phyloP scores from a whole-genome alignment of 1,140 invertebrate species.

The Drosophila suzukii region DNA sequence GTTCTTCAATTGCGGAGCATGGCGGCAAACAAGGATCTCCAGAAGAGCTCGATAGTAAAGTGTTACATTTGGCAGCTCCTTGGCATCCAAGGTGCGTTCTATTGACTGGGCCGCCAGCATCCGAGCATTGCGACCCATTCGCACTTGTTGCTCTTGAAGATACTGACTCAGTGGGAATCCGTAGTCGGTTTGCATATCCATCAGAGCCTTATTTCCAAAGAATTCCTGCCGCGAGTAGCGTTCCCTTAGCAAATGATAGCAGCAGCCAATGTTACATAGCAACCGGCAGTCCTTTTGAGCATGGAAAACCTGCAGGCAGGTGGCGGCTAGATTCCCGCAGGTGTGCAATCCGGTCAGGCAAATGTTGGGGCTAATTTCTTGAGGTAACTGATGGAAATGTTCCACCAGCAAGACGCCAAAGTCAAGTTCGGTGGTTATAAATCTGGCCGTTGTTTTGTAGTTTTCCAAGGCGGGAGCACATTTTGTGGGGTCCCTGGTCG shows the following conservation, averaged over 20 bases:
- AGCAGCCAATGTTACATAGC: conserved; percentile 94
- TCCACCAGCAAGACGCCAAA: conserved; percentile 85
- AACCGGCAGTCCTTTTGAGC: conserved; percentile 86
- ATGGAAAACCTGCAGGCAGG: conserved; percentile 90
- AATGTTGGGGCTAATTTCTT: conserved; percentile 75
- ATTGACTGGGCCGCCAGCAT: conserved; percentile 93
- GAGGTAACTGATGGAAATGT: conserved; percentile 81
- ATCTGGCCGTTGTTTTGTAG: conserved; percentile 85
- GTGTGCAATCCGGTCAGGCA: conserved; percentile 93
- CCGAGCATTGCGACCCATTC: conserved; percentile 90
- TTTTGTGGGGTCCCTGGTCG: not conserved
- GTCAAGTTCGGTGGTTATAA: conserved; percentile 85
- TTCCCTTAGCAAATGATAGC: conserved; percentile 94
- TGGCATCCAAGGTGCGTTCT: conserved; percentile 87
- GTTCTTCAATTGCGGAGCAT: conserved; percentile 65
- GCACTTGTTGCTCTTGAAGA: conserved; percentile 86
- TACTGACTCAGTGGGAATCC: conserved; percentile 90
- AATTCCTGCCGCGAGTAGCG: conserved; percentile 79
- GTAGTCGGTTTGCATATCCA: conserved; percentile 54
- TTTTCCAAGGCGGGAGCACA: conserved; percentile 37
- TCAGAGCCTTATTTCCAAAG: conserved; percentile 67
- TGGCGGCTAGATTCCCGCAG: conserved; percentile 93
- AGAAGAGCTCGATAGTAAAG: conserved; percentile 90
- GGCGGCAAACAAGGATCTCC: conserved; percentile 87
- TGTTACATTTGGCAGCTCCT: conserved; percentile 87